These are phyloP conservation scores for Pluvianellus socialis DNA, from an alignment of 2,113 vertebrate species.

Conservation along the genomic window DNA sequence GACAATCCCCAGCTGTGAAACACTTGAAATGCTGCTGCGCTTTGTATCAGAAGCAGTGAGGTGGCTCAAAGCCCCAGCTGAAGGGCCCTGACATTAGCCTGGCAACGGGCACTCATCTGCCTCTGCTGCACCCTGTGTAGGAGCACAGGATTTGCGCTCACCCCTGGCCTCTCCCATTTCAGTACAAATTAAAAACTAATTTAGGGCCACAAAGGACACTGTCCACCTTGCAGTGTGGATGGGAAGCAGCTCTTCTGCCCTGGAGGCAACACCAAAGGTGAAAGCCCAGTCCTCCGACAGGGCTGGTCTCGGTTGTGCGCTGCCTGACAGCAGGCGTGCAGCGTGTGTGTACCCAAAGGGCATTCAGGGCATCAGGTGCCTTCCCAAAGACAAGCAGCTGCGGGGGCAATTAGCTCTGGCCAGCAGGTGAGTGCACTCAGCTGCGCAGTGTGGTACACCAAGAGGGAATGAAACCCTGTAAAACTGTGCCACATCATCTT, in stretches of 20 bases:
- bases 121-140: too few species aligned
- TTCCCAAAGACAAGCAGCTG: background rate
- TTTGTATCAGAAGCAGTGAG: background rate
- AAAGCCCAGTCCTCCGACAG: background rate
- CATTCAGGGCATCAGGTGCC: rapidly evolving
- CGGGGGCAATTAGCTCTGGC: rapidly evolving
- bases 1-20: background rate
- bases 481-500: background rate
- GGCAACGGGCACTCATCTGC: background rate
- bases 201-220: background rate
- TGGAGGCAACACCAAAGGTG: background rate
- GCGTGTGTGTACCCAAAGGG: background rate
- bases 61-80: background rate
- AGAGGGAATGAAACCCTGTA: background rate
- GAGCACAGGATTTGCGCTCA: background rate
- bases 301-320: too few species aligned
- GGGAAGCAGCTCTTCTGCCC: background rate
- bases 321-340: background rate
- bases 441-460: background rate
- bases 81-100: background rate
- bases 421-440: background rate
- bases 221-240: background rate
- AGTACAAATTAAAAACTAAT: background rate
- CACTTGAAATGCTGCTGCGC: background rate
- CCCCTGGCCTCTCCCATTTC: background rate